Evolutionary conservation across 2,888 invertebrate genomes (phyloP).

Genomic region (Meta bourneti): DNA sequence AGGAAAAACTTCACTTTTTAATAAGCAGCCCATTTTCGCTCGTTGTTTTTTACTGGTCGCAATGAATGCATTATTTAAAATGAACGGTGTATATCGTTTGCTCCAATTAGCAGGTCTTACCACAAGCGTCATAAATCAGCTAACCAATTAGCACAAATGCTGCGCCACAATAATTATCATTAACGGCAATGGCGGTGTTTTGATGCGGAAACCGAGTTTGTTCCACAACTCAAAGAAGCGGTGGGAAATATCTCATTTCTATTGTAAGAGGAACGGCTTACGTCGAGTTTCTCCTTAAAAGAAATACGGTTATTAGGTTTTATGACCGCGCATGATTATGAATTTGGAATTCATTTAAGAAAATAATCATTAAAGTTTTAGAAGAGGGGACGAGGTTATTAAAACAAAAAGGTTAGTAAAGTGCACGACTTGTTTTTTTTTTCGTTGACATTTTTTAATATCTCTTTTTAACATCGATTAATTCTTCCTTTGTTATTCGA

Average conservation of each 20-base stretch:
- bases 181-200: not conserved
- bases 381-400: not conserved
- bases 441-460: too few relatives aligned
- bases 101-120: conserved; percentile 12
- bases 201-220: not conserved
- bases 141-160: conserved; percentile 18
- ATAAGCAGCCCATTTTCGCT: not conserved
- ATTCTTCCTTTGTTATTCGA: too few relatives aligned
- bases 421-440: not conserved
- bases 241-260: not conserved
- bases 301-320: not conserved
- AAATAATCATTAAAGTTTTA: not conserved
- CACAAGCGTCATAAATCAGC: conserved; percentile 29
- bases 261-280: not conserved
- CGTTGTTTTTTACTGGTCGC: not conserved
- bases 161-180: not conserved
- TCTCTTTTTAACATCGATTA: too few relatives aligned
- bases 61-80: conserved; percentile 4
- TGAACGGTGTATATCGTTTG: conserved; percentile 1
- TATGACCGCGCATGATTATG: not conserved
- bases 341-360: not conserved
- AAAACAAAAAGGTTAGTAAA: not conserved
- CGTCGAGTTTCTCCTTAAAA: not conserved
- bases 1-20: not conserved
- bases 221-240: not conserved